Evolutionary conservation across 2,113 vertebrate species (phyloP).

Genomic region (Malaclemys terrapin): DNA sequence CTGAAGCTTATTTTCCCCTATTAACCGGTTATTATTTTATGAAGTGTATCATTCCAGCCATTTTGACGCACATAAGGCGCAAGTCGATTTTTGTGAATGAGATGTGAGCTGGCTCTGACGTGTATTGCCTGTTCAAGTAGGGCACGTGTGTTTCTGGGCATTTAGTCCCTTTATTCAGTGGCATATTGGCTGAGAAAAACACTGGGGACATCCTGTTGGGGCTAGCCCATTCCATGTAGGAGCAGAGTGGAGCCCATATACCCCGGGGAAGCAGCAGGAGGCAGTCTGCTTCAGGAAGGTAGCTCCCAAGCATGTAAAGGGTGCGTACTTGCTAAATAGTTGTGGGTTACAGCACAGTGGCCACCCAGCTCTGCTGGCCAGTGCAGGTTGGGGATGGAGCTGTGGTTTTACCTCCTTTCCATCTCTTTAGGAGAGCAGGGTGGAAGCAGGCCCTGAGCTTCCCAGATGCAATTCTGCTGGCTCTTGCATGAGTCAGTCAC

Average conservation of each 20-base stretch:
- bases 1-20: neutral
- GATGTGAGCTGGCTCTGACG: neutral
- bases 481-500: neutral
- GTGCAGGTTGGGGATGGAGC: neutral
- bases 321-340: neutral
- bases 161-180: neutral
- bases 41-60: neutral
- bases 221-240: neutral
- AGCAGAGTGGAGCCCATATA: neutral
- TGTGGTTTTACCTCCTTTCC: neutral
- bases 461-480: neutral
- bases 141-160: fast-evolving
- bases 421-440: neutral
- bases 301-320: neutral
- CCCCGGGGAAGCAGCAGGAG: neutral
- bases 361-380: neutral
- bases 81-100: neutral
- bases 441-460: neutral
- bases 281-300: neutral
- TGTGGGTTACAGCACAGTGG: neutral
- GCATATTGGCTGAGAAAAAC: neutral
- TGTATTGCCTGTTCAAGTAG: neutral
- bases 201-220: neutral
- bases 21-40: neutral
- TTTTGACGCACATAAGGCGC: fast-evolving